phyloP scores from a whole-genome alignment of 2,113 vertebrate genomes.

The Egretta garzetta region DNA sequence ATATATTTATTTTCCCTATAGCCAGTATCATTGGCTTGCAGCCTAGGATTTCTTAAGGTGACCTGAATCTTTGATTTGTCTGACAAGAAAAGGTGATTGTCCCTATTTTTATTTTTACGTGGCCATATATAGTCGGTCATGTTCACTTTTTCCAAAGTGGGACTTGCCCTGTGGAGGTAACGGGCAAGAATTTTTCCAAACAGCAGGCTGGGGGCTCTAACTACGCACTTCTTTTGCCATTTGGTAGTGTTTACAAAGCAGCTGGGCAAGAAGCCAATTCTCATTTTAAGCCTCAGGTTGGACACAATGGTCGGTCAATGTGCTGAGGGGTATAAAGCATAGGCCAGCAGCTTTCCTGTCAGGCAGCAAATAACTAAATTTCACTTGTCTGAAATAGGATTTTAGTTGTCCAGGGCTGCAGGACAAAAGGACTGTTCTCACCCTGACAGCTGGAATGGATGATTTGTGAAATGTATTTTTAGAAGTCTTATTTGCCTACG shows the following conservation, averaged over 20 bases:
- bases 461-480: constrained; percentile 65
- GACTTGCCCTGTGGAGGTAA: neutral
- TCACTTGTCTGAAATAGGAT: constrained; percentile 42
- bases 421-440: constrained; percentile 57
- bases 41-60: constrained; percentile 14
- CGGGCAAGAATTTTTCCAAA: neutral
- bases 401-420: constrained; percentile 19
- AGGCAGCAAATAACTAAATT: constrained; percentile 29
- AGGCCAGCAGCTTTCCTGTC: constrained; percentile 60
- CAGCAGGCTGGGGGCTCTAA: neutral
- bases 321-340: neutral
- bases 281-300: constrained; percentile 21
- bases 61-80: neutral
- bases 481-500: constrained; percentile 12
- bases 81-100: neutral
- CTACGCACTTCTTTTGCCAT: neutral
- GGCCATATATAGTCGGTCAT: neutral
- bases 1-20: neutral
- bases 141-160: neutral
- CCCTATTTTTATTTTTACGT: constrained; percentile 38
- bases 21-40: neutral
- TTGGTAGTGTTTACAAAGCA: constrained; percentile 20
- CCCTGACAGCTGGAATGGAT: constrained; percentile 63
- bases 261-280: constrained; percentile 24
- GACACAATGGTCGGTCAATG: neutral